Evolutionary conservation across 2,797 vertebrate species (phyloP).

Genomic region (Semaprochilodus insignis): DNA sequence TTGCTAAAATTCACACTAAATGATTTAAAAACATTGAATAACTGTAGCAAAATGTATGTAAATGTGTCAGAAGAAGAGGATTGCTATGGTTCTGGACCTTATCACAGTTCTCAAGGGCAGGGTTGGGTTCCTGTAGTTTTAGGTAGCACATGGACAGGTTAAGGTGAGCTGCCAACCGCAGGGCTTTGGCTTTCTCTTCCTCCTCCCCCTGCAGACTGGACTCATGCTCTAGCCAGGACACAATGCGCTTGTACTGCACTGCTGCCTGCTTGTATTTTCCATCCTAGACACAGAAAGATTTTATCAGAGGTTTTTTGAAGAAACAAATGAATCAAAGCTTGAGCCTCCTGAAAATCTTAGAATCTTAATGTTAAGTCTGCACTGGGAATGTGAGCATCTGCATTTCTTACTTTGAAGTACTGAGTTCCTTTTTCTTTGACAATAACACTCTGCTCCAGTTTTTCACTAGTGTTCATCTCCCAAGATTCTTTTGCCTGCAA

Average conservation of each 20-base stretch:
- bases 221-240: slow-evolving; percentile 94
- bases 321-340: not conserved
- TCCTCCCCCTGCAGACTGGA: slow-evolving; percentile 83
- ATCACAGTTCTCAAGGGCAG: slow-evolving; percentile 90
- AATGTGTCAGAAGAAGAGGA: not conserved
- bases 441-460: slow-evolving; percentile 90
- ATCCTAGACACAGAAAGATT: slow-evolving; percentile 74
- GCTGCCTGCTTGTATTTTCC: slow-evolving; percentile 92
- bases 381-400: not conserved
- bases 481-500: slow-evolving; percentile 95
- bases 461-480: slow-evolving; percentile 93
- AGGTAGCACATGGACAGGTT: slow-evolving; percentile 97
- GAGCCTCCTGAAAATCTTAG: not conserved
- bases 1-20: too few species aligned
- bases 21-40: too few species aligned
- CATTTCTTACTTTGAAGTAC: slow-evolving; percentile 89
- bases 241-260: slow-evolving; percentile 94
- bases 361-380: not conserved
- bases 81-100: slow-evolving; percentile 81
- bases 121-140: slow-evolving; percentile 87
- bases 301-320: not conserved
- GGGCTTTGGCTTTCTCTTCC: slow-evolving; percentile 80
- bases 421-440: slow-evolving; percentile 95
- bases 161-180: slow-evolving; percentile 91
- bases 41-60: not conserved